These are phyloP conservation scores for Drosophila histrio DNA, from an alignment of 2,888 invertebrate genomes.

Conservation along the genomic window DNA sequence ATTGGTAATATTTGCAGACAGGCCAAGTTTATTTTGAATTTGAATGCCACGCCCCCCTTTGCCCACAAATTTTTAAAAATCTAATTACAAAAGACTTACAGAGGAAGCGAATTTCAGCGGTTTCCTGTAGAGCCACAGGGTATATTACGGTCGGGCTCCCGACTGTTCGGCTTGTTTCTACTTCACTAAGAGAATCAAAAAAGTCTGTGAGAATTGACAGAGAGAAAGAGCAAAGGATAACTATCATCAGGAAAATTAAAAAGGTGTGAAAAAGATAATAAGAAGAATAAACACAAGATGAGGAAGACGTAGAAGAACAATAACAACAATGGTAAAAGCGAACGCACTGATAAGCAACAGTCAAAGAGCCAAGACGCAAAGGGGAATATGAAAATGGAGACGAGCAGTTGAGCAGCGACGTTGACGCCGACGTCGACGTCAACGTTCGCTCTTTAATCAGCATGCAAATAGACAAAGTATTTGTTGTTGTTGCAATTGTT, in stretches of 20 bases:
- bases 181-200: neutral
- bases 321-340: slow-evolving; percentile 5
- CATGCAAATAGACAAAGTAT: slow-evolving; percentile 48
- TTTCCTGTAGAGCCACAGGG: too few species aligned
- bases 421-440: neutral
- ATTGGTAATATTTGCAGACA: too few species aligned
- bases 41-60: too few species aligned
- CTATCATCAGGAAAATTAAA: neutral
- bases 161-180: too few species aligned
- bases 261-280: neutral
- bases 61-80: too few species aligned
- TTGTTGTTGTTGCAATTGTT: slow-evolving; percentile 17
- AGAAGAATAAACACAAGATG: neutral
- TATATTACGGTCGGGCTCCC: too few species aligned
- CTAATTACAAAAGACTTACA: too few species aligned
- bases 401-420: neutral
- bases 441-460: slow-evolving; percentile 39
- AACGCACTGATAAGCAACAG: slow-evolving; percentile 14
- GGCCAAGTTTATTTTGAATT: too few species aligned
- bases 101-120: too few species aligned
- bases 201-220: neutral
- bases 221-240: neutral
- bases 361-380: neutral
- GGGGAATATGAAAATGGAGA: neutral
- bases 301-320: neutral